Evolutionary conservation across 2,888 invertebrate genomes (phyloP).

Genomic region (Alloplasta piceator): DNA sequence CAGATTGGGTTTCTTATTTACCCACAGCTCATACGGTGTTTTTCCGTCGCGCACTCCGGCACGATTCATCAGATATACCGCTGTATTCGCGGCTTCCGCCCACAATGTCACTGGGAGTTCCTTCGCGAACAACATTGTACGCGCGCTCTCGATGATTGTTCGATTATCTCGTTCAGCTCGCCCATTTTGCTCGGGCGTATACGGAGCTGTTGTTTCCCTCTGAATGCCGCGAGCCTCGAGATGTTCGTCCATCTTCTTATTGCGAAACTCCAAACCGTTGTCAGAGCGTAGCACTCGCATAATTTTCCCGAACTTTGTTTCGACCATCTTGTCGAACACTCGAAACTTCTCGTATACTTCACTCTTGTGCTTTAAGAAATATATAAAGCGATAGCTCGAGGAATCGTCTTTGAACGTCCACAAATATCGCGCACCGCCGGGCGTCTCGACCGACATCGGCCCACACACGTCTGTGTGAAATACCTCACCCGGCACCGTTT

Average conservation of each 20-base stretch:
- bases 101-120: neutral
- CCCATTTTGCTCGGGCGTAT: constrained; percentile 35
- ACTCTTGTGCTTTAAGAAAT: constrained; percentile 66
- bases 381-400: constrained; percentile 24
- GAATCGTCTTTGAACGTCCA: neutral
- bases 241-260: neutral
- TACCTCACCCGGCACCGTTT: constrained; percentile 30
- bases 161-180: constrained; percentile 13
- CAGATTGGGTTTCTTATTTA: constrained; percentile 65
- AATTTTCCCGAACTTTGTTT: constrained; percentile 54
- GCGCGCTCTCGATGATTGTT: no score
- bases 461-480: constrained; percentile 61
- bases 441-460: constrained; percentile 13
- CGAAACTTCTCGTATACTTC: constrained; percentile 67
- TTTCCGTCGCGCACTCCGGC: neutral
- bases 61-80: constrained; percentile 15
- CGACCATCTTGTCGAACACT: constrained; percentile 64
- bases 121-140: constrained; percentile 19
- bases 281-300: constrained; percentile 30
- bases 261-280: neutral
- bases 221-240: constrained; percentile 13
- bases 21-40: constrained; percentile 14
- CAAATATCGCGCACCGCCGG: neutral
- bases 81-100: constrained; percentile 30
- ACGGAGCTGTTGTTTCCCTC: constrained; percentile 21